Percentiles rank a stretch among this genome's conserved stretches.
These are phyloP conservation scores for Epinephelus awoara DNA, from an alignment of 2,797 vertebrate genomes.

Conservation along the genomic window DNA sequence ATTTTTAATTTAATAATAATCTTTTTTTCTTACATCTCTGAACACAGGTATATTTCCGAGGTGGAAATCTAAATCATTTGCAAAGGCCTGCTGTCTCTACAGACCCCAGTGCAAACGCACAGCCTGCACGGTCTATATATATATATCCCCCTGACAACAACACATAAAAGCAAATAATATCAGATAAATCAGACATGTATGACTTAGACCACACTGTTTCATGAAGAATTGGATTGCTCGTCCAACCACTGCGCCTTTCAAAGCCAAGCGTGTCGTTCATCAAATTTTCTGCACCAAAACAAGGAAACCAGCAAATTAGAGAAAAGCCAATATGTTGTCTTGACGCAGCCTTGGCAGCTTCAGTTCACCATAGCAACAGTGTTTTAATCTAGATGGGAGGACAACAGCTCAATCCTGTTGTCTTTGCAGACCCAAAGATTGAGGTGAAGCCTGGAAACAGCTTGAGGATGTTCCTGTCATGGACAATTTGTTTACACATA, in stretches of 20 bases:
- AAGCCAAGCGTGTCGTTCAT: background rate
- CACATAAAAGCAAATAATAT: conserved; percentile 19
- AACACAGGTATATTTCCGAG: no score
- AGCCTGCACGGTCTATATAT: no score
- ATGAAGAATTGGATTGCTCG: background rate
- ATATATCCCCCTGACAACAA: background rate
- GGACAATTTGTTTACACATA: no score
- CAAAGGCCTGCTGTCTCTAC: no score
- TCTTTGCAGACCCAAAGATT: background rate
- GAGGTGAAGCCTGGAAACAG: background rate
- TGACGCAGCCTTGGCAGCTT: background rate
- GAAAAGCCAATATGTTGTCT: conserved; percentile 4
- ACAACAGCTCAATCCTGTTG: conserved; percentile 11
- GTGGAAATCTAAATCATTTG: no score
- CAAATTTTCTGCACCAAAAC: background rate
- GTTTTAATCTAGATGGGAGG: conserved; percentile 1
- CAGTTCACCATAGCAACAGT: conserved; percentile 61
- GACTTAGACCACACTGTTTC: conserved; percentile 1
- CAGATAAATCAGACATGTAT: background rate
- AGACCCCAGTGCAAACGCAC: no score
- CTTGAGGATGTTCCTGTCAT: background rate
- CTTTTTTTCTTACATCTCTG: no score
- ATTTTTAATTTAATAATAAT: no score
- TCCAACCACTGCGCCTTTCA: conserved; percentile 14
- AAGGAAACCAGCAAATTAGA: background rate